Evolutionary conservation across 2,113 vertebrate genomes (phyloP).

Genomic region (Myiopsitta monachus): DNA sequence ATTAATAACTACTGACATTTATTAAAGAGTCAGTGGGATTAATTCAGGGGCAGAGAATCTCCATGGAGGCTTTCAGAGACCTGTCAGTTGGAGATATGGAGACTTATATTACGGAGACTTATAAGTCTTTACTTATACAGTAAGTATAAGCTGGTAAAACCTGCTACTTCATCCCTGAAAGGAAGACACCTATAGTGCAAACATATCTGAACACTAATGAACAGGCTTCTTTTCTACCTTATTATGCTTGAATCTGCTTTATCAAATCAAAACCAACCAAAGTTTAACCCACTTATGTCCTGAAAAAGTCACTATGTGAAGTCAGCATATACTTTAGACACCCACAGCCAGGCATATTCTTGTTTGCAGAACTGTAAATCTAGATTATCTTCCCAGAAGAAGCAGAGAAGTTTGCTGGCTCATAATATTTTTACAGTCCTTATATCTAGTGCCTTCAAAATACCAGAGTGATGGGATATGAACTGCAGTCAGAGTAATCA

Average conservation of each 20-base stretch:
- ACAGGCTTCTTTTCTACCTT: background rate
- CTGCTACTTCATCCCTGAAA: background rate
- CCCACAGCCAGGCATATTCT: background rate
- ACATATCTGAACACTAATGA: background rate
- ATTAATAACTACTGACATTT: background rate
- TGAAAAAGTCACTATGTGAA: background rate
- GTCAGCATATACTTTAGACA: background rate
- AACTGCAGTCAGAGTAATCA: background rate
- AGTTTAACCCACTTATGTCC: background rate
- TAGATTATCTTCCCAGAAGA: background rate
- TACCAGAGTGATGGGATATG: background rate
- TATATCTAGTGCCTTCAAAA: background rate
- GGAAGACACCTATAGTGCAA: background rate
- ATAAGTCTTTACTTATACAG: background rate
- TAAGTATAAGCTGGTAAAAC: background rate
- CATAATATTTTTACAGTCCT: background rate
- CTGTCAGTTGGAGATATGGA: background rate
- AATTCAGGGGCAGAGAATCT: background rate
- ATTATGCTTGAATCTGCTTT: background rate
- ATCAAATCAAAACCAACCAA: background rate
- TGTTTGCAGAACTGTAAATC: background rate
- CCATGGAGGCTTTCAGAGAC: background rate
- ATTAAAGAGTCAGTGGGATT: background rate
- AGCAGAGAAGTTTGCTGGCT: background rate
- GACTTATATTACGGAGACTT: background rate